Base-by-base conservation (phyloP, 1,140 invertebrate genomes). In the Macrosteles quadrilineatus region DNA sequence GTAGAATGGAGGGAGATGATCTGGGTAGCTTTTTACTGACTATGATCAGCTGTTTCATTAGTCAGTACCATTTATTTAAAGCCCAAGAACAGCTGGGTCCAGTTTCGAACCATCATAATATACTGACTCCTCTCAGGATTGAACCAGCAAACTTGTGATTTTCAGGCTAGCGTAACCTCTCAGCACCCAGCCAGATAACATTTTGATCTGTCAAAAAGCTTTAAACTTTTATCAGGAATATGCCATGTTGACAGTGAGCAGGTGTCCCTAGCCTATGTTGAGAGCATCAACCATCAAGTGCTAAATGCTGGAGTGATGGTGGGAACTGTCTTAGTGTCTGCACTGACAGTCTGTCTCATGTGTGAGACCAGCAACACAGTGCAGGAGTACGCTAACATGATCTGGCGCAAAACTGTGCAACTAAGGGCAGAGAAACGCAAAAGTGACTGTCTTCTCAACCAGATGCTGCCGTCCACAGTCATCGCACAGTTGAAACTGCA, bases 321-420 rank as follows among this genome's bases (percentile, higher is more conserved):
- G 0, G 36, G 84, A 0, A 83, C 86, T 3, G 73, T 86, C 2
- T 66, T 82, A 14, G 81, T 84, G 4, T 82, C 83, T 0, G 85
- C 85, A 0, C 73, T 85, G 14, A 81, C 86, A 27, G 80, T 86
- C 9, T 70, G 83, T 25, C 75, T 87, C 1, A 78, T 87, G 1
- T 73, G 78, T 31, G 83, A 85, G 67, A 81, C 82, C 0, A 82
- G 84, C 0, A 73, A 77, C 17, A 86, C 84, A 2, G 84, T 86
- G 68, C 82, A 86, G 80, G 77, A 68, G 17, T 76, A 75, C 40
- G 72, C 79, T 9, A 74, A 72, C 21, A 75, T 73, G 1, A 68
- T 80, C 17, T 70, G 73, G 40, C 27, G 47, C 14, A 77, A 77
- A 53, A 83, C 82, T 1, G 73, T 73, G 6, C 80, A 80, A 57